phyloP scores from a whole-genome alignment of 2,888 invertebrate genomes.

The Dynastes hyllus region DNA sequence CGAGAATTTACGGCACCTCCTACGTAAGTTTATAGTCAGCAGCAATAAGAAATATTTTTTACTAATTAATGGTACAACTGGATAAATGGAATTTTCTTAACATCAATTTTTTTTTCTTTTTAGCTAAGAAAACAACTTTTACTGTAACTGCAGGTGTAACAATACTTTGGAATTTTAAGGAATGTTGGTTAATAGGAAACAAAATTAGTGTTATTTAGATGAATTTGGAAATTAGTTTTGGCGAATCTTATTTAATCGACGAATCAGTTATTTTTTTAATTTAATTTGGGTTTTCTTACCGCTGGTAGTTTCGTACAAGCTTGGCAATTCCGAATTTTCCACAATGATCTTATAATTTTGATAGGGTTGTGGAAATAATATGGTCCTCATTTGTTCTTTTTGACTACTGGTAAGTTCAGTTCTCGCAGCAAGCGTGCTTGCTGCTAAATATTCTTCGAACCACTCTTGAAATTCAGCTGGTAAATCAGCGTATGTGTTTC shows the following conservation, averaged over 20 bases:
- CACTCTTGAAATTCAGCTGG: slow-evolving; percentile 22
- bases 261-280: not conserved
- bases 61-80: too few relatives aligned
- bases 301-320: slow-evolving; percentile 7
- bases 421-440: not conserved
- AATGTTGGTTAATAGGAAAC: too few relatives aligned
- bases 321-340: not conserved
- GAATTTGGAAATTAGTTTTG: not conserved
- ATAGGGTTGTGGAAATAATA: slow-evolving; percentile 28
- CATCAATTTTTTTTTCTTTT: too few relatives aligned
- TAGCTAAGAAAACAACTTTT: too few relatives aligned
- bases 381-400: not conserved
- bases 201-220: not conserved
- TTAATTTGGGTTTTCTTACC: not conserved
- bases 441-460: slow-evolving; percentile 1
- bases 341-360: not conserved
- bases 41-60: too few relatives aligned
- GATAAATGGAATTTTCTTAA: too few relatives aligned
- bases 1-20: too few relatives aligned
- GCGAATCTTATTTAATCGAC: not conserved
- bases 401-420: slow-evolving; percentile 2
- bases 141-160: too few relatives aligned
- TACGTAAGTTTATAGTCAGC: too few relatives aligned
- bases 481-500: slow-evolving; percentile 10
- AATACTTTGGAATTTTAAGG: too few relatives aligned